Evolutionary conservation across 1,140 invertebrate genomes (phyloP).

Genomic region (Lepidostoma basale): DNA sequence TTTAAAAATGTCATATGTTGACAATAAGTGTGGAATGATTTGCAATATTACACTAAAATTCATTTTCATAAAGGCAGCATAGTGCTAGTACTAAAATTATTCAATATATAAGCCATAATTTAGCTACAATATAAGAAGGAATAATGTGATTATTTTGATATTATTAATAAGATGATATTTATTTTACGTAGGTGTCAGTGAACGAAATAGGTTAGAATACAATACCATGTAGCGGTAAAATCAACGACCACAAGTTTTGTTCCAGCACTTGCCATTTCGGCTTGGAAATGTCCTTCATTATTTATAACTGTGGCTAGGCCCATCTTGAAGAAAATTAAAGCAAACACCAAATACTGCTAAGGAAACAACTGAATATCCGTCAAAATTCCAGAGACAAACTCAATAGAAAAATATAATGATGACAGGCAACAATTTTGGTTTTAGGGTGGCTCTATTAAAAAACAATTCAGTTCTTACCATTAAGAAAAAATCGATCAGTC

Average conservation of each 20-base stretch:
- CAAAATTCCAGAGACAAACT: conserved; percentile 25
- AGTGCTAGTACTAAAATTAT: too few species aligned
- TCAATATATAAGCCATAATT: too few species aligned
- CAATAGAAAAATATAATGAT: background rate
- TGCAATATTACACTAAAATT: too few species aligned
- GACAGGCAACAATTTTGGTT: conserved; percentile 33
- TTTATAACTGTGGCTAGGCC: conserved; percentile 59
- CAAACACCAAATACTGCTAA: background rate
- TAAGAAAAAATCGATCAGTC: too few species aligned
- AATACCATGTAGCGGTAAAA: conserved; percentile 89
- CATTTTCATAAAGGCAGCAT: too few species aligned
- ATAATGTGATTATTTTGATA: background rate
- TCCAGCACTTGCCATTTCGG: conserved; percentile 79
- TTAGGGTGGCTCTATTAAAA: background rate
- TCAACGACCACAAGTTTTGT: conserved; percentile 92
- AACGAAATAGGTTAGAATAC: conserved; percentile 25
- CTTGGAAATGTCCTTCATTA: conserved; percentile 82
- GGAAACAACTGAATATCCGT: conserved; percentile 33
- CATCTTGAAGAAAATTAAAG: conserved; percentile 48
- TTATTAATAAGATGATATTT: background rate
- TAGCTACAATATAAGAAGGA: background rate
- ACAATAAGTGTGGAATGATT: too few species aligned
- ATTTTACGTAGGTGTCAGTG: conserved; percentile 25
- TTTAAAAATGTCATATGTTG: too few species aligned
- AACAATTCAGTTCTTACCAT: too few species aligned